Evolutionary conservation across 2,113 vertebrate genomes (phyloP).

Genomic region (Phylloscopus trochilus): DNA sequence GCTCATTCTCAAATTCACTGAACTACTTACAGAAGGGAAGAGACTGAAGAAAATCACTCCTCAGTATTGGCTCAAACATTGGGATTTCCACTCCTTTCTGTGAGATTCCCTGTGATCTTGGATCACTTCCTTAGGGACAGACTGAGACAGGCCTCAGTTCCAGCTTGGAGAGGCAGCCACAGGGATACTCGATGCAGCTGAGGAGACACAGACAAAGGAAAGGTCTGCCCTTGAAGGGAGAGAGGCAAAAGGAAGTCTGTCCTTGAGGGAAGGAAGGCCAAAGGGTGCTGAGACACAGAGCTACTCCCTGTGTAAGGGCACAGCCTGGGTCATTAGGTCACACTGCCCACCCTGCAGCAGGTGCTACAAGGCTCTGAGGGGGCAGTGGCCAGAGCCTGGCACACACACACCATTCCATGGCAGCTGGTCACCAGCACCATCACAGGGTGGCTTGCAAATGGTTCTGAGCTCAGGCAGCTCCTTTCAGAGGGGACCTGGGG

Average conservation of each 20-base stretch:
- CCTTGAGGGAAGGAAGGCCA: not conserved
- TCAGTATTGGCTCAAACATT: not conserved
- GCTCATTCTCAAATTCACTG: not conserved
- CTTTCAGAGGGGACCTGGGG: no score
- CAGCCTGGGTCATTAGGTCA: not conserved
- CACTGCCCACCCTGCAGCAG: not conserved
- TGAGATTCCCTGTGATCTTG: not conserved
- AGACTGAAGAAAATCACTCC: not conserved
- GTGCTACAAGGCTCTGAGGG: not conserved
- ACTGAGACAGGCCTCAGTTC: not conserved
- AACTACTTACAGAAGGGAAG: not conserved
- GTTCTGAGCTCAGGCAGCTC: not conserved
- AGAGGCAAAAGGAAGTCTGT: not conserved
- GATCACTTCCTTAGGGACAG: not conserved
- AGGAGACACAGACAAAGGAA: not conserved
- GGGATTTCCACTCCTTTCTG: not conserved
- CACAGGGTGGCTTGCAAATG: no score
- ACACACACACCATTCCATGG: no score
- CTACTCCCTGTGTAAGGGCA: fast-evolving
- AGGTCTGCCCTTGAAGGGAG: not conserved
- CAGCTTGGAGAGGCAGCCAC: not conserved
- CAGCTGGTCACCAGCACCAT: not conserved
- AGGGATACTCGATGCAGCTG: fast-evolving
- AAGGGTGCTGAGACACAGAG: fast-evolving
- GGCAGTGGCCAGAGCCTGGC: not conserved